Conservation (phyloP, 64 coral and sea anemone genomes). For the Cladopsammia gracilis region DNA sequence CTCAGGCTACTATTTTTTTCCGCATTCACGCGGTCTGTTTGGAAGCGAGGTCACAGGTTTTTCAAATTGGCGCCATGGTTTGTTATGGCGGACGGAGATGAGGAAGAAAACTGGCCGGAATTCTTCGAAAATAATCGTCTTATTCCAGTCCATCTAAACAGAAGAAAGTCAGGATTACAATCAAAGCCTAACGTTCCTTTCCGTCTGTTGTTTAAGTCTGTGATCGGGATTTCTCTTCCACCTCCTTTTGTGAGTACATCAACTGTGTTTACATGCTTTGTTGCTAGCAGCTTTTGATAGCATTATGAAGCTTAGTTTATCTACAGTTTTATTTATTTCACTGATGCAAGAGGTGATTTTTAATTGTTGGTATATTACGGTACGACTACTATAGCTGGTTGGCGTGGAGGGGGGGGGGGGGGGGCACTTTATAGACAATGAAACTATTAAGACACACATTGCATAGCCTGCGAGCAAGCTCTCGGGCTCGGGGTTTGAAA, state of each 20-base stretch:
- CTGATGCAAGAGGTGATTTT: background rate
- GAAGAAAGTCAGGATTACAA: slow-evolving; percentile 65
- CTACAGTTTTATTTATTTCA: background rate
- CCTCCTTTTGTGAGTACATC: slow-evolving; percentile 46
- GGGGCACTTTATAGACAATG: background rate
- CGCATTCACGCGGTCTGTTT: background rate
- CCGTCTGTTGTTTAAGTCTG: slow-evolving; percentile 82
- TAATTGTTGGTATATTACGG: background rate
- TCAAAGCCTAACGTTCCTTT: slow-evolving; percentile 73
- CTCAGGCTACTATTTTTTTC: background rate
- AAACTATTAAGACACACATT: background rate
- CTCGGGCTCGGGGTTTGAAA: too few species aligned
- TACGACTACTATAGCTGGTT: too few species aligned
- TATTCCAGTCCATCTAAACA: slow-evolving; percentile 78
- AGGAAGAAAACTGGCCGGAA: slow-evolving; percentile 94
- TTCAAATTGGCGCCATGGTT: slow-evolving; percentile 84
- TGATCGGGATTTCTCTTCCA: slow-evolving; percentile 85
- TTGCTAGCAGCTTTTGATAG: too few species aligned
- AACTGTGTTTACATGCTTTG: too few species aligned
- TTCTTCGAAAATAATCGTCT: slow-evolving; percentile 96
- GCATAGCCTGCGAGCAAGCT: too few species aligned
- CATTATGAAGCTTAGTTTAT: too few species aligned
- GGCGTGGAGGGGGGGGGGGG: too few species aligned
- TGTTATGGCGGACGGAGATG: slow-evolving; percentile 88
- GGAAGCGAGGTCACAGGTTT: slow-evolving; percentile 28